Evolutionary conservation across 2,797 vertebrate genomes (phyloP), one percentile per base, ranked within the genome.

Genomic region (Rallus crepitans): DNA sequence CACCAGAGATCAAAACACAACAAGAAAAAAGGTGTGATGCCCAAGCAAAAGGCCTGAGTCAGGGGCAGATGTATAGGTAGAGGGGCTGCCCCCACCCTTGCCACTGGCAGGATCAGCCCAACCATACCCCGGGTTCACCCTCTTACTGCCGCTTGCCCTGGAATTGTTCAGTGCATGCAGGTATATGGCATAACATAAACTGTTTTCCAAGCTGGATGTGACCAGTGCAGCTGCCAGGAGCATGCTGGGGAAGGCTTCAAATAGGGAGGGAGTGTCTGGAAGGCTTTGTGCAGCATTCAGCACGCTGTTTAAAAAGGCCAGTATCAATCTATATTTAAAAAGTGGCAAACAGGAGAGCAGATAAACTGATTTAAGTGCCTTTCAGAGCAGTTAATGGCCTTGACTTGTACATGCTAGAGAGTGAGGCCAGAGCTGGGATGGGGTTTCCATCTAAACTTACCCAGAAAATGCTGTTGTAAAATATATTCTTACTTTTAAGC

Each of bases 281-380:
- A 97, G 96, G 97, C 89, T 92, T 97, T 98, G 98, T 90, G 84
- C 95, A 55, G 90, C 56, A 24, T 82, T 95, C 96, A 90, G 98
- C 76, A 91, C 96, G 96, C 98, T 98, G 98, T 98, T 94, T 97
- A 95, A 96, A 97, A 97, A 56, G 98, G 93, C 94, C 94, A 95
- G 27, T 91, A 70, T 98, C 98, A 99, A 97, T 91, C 98, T 98
- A 83, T 87, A 55, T 87, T 91, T 95, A 90, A 92, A 94, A 96
- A 98, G 98, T 96, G 98, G 98, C 98, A 97, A 96, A 97, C 87
- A 98, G 98, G 98, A 98, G 98, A 98, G 98, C 98, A 97, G 98
- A 98, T 97, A 96, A 98, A 98, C 73, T 97, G 97, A 98, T 98
- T 97, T 94, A 96, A 98, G 98, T 97, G 98, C 97, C 97, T 97